Evolutionary conservation across 2,113 vertebrate species (phyloP), one percentile per base, ranked within the genome.

Genomic region (Dendrocopos noguchii): DNA sequence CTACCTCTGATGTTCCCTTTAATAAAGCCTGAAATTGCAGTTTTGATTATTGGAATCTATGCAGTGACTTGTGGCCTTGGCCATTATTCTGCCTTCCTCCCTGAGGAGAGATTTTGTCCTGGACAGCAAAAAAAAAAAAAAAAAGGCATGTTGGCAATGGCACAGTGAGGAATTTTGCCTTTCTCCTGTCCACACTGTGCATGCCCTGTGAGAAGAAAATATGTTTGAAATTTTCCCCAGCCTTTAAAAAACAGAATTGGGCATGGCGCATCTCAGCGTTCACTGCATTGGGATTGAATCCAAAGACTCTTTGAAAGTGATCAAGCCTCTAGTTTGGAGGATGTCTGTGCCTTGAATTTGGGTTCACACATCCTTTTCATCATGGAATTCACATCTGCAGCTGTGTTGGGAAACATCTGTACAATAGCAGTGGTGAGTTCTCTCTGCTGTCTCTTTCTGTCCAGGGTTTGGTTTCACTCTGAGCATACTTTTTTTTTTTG

Each of bases 371-470:
- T 44, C 42, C n/a, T 80, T 80, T 57, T 73, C 36, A n/a, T 59
- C 27, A 57, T 1, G 0, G 20, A 72, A 34, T 9, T 63, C 34
- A 31, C 0, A 1, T 2, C 63, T 83, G 27, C 70, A 46, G 18
- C 60, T 57, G 20, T 33, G 29, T 8, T 80, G 46, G 39, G 47
- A 82, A 80, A n/a, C 39, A 70, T 52, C 17, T 0, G 1, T 87
- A 36, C 33, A 52, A 21, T 39, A 73, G 42, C 64, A 56, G 20
- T 25, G 53, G 24, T 52, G 21, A 63, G 4, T 4, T 52, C 13
- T 46, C 50, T 52, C 13, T 55, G 17, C 57, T 63, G 42, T 6
- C n/a, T 53, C 27, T 80, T 27, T 80, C 53, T 53, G 27, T 12
- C 6, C 42, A 89, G 44, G 6, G 59, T n/a, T 66, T 28, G 55